Conservation (phyloP, 2,797 vertebrate species). For the Phrynocephalus guinanensis region DNA sequence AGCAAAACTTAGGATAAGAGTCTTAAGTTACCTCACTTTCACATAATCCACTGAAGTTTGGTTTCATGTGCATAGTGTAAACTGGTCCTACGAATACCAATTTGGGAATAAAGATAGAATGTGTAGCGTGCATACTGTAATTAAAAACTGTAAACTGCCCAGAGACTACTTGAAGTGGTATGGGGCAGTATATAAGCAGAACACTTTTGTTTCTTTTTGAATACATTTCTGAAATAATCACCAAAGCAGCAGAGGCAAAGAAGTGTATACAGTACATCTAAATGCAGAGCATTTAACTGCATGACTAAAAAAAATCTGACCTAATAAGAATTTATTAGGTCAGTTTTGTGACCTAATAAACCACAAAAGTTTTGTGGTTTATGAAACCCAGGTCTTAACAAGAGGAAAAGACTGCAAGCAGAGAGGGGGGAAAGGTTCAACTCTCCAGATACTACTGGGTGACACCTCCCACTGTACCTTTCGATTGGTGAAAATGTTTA, state of each 20-base stretch:
- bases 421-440: background rate
- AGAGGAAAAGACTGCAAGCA: background rate
- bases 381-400: background rate
- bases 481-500: background rate
- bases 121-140: too few relatives aligned
- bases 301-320: background rate
- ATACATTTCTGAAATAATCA: background rate
- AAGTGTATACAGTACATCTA: too few relatives aligned
- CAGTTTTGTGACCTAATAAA: background rate
- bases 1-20: background rate
- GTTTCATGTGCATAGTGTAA: too few relatives aligned
- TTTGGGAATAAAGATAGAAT: background rate
- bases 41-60: background rate
- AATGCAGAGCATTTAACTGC: too few relatives aligned
- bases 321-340: background rate
- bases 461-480: background rate
- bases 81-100: too few relatives aligned
- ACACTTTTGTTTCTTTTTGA: background rate
- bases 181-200: too few relatives aligned
- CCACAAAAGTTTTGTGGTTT: background rate
- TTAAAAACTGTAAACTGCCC: too few relatives aligned
- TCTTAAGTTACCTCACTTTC: background rate
- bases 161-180: too few relatives aligned
- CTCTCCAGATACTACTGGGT: background rate
- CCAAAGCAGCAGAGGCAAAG: background rate